Conservation (phyloP, 2,113 vertebrate species). For the Anoplopoma fimbria region DNA sequence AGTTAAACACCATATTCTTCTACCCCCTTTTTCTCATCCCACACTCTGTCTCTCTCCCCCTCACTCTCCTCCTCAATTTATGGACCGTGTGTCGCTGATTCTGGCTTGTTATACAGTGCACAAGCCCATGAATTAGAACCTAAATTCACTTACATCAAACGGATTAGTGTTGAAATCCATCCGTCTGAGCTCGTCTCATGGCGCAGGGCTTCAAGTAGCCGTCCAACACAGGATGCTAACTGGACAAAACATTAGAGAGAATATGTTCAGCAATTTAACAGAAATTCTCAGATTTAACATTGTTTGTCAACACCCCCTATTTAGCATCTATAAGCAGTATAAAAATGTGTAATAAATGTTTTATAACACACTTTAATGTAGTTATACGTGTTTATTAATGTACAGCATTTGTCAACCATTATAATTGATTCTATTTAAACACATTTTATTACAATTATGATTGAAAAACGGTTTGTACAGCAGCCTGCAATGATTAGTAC, state of each 20-base stretch:
- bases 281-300: conserved; percentile 26
- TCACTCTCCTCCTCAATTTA: conserved; percentile 75
- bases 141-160: conserved; percentile 84
- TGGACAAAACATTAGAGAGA: conserved; percentile 49
- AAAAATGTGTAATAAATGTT: background rate
- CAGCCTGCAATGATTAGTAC: background rate
- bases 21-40: conserved; percentile 73
- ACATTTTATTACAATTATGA: background rate
- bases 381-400: background rate
- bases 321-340: conserved; percentile 4
- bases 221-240: conserved; percentile 89
- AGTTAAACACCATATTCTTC: conserved; percentile 90
- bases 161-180: conserved; percentile 79
- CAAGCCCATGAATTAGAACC: conserved; percentile 79
- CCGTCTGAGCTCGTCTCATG: conserved; percentile 76
- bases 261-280: conserved; percentile 13
- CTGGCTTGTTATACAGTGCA: conserved; percentile 78
- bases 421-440: background rate
- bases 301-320: background rate
- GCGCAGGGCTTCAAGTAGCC: conserved; percentile 57
- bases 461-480: conserved; percentile 6
- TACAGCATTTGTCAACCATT: background rate
- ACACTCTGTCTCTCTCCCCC: conserved; percentile 59
- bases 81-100: conserved; percentile 76
- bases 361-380: background rate